These are phyloP conservation scores for Pelusios castaneus DNA, from an alignment of 2,113 vertebrate species.

Conservation along the genomic window DNA sequence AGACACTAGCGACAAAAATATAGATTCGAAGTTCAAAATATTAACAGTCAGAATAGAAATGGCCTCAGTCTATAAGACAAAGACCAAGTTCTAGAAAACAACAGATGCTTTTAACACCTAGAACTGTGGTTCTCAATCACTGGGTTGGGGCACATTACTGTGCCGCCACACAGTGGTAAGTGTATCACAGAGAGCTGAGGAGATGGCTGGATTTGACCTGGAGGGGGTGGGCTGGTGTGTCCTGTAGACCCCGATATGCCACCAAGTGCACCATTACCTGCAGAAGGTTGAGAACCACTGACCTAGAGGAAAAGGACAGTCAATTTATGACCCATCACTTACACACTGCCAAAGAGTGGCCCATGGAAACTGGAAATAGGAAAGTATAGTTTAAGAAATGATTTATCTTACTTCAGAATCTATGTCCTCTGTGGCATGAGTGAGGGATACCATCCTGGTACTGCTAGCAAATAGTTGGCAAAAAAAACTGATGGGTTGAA, in stretches of 20 bases:
- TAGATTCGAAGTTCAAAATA: not conserved
- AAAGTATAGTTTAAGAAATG: constrained; percentile 21
- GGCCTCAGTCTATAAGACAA: not conserved
- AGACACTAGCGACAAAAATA: not conserved
- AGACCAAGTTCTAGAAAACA: not conserved
- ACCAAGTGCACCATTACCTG: no score
- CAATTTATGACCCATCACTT: not conserved
- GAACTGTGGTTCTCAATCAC: no score
- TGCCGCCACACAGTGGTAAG: no score
- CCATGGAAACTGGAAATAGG: constrained; percentile 20
- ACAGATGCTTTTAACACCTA: not conserved
- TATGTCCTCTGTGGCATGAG: not conserved
- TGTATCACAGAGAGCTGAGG: no score
- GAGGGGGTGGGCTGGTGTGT: no score
- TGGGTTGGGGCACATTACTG: no score
- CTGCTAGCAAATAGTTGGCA: not conserved
- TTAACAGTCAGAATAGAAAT: not conserved
- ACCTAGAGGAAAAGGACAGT: not conserved
- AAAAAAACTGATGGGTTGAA: not conserved
- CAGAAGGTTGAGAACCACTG: no score
- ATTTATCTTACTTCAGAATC: constrained; percentile 22
- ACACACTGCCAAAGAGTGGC: not conserved
- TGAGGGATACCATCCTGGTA: not conserved
- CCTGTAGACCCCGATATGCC: no score
- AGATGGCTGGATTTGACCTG: no score